A percentile compares a stretch with the other conserved stretches of the same genome.
These are phyloP conservation scores for Styela clava DNA, from an alignment of 23 tunicate genomes.

Conservation along the genomic window DNA sequence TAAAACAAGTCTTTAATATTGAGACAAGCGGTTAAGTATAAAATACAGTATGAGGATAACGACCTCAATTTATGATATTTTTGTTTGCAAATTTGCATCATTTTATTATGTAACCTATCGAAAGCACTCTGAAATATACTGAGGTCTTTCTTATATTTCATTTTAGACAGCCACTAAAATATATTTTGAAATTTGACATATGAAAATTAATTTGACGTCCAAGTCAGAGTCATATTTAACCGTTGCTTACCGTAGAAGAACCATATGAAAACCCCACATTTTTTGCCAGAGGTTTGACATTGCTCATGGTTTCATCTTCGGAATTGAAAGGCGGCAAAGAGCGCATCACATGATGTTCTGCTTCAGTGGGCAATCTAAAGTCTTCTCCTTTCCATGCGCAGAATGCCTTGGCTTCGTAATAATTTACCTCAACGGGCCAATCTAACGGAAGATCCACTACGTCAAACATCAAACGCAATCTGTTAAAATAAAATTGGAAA, in stretches of 20 bases:
- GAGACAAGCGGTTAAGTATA: too few relatives aligned
- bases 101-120: too few relatives aligned
- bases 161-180: too few relatives aligned
- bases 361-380: constrained; percentile 71
- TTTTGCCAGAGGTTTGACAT: constrained; percentile 13
- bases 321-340: constrained; percentile 29
- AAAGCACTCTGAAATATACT: too few relatives aligned
- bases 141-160: too few relatives aligned
- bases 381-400: constrained; percentile 76
- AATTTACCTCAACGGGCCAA: constrained; percentile 90
- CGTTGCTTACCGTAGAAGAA: constrained; percentile 82
- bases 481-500: constrained; percentile 24
- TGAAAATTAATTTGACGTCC: too few relatives aligned
- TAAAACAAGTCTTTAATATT: too few relatives aligned
- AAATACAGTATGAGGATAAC: too few relatives aligned
- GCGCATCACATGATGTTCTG: constrained; percentile 74
- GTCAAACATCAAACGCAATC: constrained; percentile 85
- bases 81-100: too few relatives aligned
- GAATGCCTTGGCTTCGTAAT: constrained; percentile 80
- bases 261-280: constrained; percentile 65
- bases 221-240: too few relatives aligned
- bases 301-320: constrained; percentile 32
- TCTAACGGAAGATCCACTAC: constrained; percentile 64
- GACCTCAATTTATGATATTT: too few relatives aligned
- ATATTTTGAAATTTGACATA: too few relatives aligned